Conservation (phyloP, 2,113 vertebrate species). For the Chionis minor region DNA sequence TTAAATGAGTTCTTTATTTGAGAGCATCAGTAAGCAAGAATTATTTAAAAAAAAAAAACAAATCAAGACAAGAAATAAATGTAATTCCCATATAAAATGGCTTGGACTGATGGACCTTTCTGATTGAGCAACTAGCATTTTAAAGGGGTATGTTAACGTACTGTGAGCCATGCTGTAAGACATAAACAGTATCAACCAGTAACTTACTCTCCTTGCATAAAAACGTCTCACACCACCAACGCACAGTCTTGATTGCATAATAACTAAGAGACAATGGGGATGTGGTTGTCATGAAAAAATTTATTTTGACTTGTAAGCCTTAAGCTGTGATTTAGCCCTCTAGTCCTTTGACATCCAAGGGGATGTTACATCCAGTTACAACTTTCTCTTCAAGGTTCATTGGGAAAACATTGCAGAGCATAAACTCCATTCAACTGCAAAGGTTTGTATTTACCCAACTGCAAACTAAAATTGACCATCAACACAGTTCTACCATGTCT, state of each 20-base stretch:
- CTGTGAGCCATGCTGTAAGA: background rate
- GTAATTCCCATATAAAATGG: slow-evolving; percentile 17
- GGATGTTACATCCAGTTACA: background rate
- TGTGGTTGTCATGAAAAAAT: background rate
- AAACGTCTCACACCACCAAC: background rate
- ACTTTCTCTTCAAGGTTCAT: background rate
- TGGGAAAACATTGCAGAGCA: background rate
- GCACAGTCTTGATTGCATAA: background rate
- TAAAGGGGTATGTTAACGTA: background rate
- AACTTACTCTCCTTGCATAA: background rate
- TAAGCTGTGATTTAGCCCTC: background rate
- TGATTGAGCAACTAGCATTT: background rate
- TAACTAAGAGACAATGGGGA: background rate
- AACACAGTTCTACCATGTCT: background rate
- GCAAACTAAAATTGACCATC: background rate
- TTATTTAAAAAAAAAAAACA: background rate
- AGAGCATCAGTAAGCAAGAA: background rate
- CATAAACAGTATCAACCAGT: background rate
- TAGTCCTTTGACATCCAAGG: background rate
- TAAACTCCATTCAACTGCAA: background rate
- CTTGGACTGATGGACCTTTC: background rate
- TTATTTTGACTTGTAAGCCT: background rate
- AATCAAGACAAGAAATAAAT: background rate
- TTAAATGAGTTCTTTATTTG: slow-evolving; percentile 37
- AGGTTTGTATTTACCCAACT: background rate